Base-by-base conservation (phyloP, 2,888 invertebrate genomes). In the Scotopteryx bipunctaria region DNA sequence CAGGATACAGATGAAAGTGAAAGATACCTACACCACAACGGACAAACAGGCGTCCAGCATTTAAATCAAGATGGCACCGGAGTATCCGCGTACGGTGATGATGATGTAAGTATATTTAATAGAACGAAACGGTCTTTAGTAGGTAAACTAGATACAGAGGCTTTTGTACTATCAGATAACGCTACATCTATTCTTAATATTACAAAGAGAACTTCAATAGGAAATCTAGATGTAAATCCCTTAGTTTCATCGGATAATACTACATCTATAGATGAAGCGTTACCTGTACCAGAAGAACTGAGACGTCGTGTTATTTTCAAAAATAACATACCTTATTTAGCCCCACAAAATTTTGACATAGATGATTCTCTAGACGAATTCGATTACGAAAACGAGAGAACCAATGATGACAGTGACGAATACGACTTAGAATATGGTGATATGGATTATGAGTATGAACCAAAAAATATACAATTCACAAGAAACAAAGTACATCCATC, bases 81-180 rank as follows among this genome's bases (percentile, higher is more conserved):
- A 44, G 76, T 83, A 0, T 82, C 88, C 14, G 88, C 87, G 0
- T 86, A 83, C 41, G 81, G 76, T 41, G 81, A 83, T 15, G 81
- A 87, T 13, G 78, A 82, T 61, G 89, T 90, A 85, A 89, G 89
- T 88, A 86, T 72, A 52, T 49, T 41, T 51, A 65, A 55, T 29
- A 56, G 51, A 49, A 69, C 61, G 13, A 64, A 63, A 8, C 69
- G 61, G 57, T 75, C 68, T 66, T 55, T 50, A 29, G 56, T 60
- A 65, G 76, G 44, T 59, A 55, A 66, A 13, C 49, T 86, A 66
- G 81, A 86, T 15, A 77, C 76, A 4, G 59, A 73, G 3, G 74
- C 77, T 11, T 85, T 86, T 60, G 29, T 80, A 40, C 43, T 78
- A 60, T 63, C 63, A 16, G 58, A 62, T 17, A 63, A 64, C 32